Base-by-base conservation (phyloP, 2,888 invertebrate species). In the Peribatodes rhomboidaria region DNA sequence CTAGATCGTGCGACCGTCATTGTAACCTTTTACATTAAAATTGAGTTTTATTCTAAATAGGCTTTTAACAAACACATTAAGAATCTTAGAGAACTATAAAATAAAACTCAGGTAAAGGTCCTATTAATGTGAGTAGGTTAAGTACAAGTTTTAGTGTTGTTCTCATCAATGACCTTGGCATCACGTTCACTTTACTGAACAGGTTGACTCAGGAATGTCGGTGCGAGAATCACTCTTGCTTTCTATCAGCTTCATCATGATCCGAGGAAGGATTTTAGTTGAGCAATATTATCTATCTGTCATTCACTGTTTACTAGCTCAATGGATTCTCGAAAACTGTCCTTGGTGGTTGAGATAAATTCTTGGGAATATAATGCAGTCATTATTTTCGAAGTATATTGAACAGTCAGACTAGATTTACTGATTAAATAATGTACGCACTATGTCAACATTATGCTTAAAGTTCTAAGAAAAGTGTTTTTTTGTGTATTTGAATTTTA, bases 161-260 rank as follows among this genome's bases (percentile, higher is more conserved):
- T 78, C 83, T 86, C 84, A 83, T 84, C 86, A 72, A 52, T 87
- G 88, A 89, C 91, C 91, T 92, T 92, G 88, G 56, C 67, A 56
- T 68, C 69, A 85, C 87, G 84, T 82, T 89, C 87, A 85, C 86
- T 85, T 80, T 69, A 70, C 61, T 65, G 76, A 89, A 89, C 89
- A 81, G 84, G 90, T 90, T 86, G 68, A 73, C 67, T 65, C 68
- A 78, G 79, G 84, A 83, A 88, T 86, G 84, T 75, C 72, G 75
- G 74, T 67, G 74, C 76, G 73, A 70, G 68, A 65, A 72, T 70
- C 69, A 80, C 83, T 84, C 77, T 84, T 84, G 80, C 81, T 85
- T 85, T 87, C 82, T 76, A 78, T 61, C 74, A 69, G 59, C 56
- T 66, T 69, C 69, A 69, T 57, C 66, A 69, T 66, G 20, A 39